phyloP scores from a whole-genome alignment of 1,140 invertebrate genomes.

The Adoxophyes honmai region DNA sequence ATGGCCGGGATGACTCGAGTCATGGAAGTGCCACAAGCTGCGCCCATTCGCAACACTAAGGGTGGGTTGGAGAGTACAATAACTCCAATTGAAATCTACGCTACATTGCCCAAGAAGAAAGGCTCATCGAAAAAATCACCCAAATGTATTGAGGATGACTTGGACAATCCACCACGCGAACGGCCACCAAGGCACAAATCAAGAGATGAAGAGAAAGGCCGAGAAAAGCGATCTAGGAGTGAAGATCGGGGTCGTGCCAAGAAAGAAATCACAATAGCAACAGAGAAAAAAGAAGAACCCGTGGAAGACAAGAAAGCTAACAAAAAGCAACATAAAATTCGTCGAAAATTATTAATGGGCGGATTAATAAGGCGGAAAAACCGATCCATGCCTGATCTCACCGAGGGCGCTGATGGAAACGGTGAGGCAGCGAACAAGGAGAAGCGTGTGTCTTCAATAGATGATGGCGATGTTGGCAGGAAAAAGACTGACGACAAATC shows the following conservation, averaged over 20 bases:
- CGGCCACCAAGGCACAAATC: conserved; percentile 81
- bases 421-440: conserved; percentile 55
- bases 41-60: conserved; percentile 84
- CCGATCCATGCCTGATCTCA: conserved; percentile 92
- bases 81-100: conserved; percentile 91
- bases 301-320: conserved; percentile 83
- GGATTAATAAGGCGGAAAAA: conserved; percentile 93
- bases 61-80: conserved; percentile 82
- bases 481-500: conserved; percentile 78
- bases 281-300: conserved; percentile 81
- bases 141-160: conserved; percentile 82
- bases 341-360: conserved; percentile 92
- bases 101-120: conserved; percentile 93
- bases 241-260: conserved; percentile 87
- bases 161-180: conserved; percentile 82
- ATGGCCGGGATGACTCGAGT: conserved; percentile 83
- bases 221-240: conserved; percentile 89
- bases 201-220: conserved; percentile 83
- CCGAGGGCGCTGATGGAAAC: conserved; percentile 81
- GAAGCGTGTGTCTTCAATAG: conserved; percentile 80
- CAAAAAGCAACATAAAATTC: conserved; percentile 94
- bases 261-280: conserved; percentile 82
- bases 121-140: conserved; percentile 81
- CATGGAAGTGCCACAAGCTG: conserved; percentile 78
- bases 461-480: conserved; percentile 85